Percentiles rank a stretch among this genome's conserved stretches.
These are phyloP conservation scores for Azorinus chamasolen DNA, from an alignment of 2,888 invertebrate species.

Conservation along the genomic window DNA sequence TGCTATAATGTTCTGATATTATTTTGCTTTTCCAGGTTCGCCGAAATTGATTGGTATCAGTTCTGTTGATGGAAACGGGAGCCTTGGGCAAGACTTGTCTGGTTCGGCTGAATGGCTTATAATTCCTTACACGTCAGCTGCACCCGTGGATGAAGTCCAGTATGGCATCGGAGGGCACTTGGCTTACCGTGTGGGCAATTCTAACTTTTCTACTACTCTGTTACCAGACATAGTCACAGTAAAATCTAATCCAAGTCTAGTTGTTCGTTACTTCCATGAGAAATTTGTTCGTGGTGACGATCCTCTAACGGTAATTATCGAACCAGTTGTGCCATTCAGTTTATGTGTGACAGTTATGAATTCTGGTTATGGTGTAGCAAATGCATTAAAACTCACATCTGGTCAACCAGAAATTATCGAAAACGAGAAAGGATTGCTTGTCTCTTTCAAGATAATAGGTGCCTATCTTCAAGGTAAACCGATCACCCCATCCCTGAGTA, in stretches of 20 bases:
- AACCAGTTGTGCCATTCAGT: slow-evolving; percentile 71
- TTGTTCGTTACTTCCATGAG: slow-evolving; percentile 74
- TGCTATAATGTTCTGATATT: too few species aligned
- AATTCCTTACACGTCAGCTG: too few species aligned
- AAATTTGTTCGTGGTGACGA: slow-evolving; percentile 74
- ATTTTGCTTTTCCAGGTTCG: slow-evolving; percentile 60
- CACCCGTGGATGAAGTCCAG: too few species aligned
- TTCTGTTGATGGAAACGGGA: slow-evolving; percentile 66
- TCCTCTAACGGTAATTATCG: slow-evolving; percentile 65
- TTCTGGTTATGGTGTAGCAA: slow-evolving; percentile 69
- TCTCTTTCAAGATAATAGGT: slow-evolving; percentile 71
- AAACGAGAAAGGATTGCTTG: slow-evolving; percentile 74
- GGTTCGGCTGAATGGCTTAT: slow-evolving; percentile 28
- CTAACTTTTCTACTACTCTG: slow-evolving; percentile 67
- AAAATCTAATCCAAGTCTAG: slow-evolving; percentile 73
- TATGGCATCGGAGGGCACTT: slow-evolving; percentile 71
- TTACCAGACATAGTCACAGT: slow-evolving; percentile 75
- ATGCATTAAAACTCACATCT: slow-evolving; percentile 67
- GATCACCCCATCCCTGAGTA: slow-evolving; percentile 28
- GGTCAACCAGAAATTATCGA: slow-evolving; percentile 78
- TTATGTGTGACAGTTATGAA: slow-evolving; percentile 70
- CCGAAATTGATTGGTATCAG: slow-evolving; percentile 63
- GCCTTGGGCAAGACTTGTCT: slow-evolving; percentile 44
- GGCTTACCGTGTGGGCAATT: slow-evolving; percentile 69
- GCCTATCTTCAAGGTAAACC: slow-evolving; percentile 57